phyloP scores from a whole-genome alignment of 1,140 invertebrate genomes.

The Delia radicum region DNA sequence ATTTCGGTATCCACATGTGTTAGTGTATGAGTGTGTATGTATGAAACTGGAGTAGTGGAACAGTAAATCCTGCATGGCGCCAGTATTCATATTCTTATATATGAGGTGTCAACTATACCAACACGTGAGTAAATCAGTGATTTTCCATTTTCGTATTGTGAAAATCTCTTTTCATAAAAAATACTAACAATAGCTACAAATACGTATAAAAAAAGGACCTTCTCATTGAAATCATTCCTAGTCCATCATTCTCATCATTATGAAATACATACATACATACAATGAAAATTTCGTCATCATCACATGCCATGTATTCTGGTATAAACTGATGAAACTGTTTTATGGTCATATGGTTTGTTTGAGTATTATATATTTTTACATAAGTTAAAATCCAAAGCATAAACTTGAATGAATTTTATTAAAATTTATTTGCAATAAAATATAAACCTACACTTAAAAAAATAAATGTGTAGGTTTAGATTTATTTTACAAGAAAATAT shows the following conservation, averaged over 20 bases:
- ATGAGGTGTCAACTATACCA: background rate
- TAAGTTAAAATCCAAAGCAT: background rate
- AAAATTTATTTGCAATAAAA: background rate
- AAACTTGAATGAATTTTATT: background rate
- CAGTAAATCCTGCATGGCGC: too few relatives aligned
- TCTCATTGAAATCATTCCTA: background rate
- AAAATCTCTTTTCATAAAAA: background rate
- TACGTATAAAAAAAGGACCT: background rate
- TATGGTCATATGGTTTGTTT: background rate
- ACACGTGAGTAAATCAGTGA: conserved; percentile 15
- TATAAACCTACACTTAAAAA: background rate
- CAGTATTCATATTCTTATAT: background rate
- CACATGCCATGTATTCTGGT: background rate
- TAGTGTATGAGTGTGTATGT: background rate
- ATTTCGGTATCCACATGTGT: background rate
- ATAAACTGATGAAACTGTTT: background rate
- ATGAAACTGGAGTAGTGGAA: too few relatives aligned
- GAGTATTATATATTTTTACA: too few relatives aligned
- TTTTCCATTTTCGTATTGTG: background rate
- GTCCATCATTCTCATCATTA: background rate
- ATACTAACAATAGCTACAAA: background rate
- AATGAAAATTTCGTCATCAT: background rate
- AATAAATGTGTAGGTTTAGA: background rate
- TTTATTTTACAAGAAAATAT: too few relatives aligned
- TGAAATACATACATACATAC: background rate